Base-by-base conservation (phyloP, 2,888 invertebrate species). In the Dasypogon diadema region DNA sequence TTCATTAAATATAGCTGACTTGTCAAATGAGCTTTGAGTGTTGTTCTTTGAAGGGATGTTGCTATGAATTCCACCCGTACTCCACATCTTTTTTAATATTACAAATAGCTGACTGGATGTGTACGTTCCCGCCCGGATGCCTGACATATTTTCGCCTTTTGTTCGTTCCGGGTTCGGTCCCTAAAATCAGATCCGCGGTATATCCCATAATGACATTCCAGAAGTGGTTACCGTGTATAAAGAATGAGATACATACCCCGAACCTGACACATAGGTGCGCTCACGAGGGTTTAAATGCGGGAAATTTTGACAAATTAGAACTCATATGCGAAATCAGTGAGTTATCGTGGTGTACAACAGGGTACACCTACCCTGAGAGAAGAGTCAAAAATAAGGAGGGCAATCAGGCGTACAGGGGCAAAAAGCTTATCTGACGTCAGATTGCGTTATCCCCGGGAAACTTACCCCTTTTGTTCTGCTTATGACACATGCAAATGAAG, bases 31-130 rank as follows among this genome's bases (percentile, higher is more conserved):
- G 70, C 54, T 70, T 2, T 30, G 54, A 30, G 70, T 70, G 51
- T 54, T 54, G 26, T 70, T 51, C n/a, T 30, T 54, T 70, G 16
- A 18, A 70, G 16, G 21, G 54, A 16, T 54, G 30, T 21, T 54
- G 34, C 12, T 14, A 2, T 5, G 46, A 10, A 46, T 14, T 18
- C 46, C 8, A 8, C 2, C 12, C 21, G 34, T 8, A 60, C 42
- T 26, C 30, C 16, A 26, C 51, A 34, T 12, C 2, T 54, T 74
- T 65, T 74, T 68, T 74, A 76, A 76, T 76, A 58, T 76, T 46
- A 58, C 34, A 74, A 74, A 76, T 76, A 68, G 37, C 74, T 76
- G 58, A 63, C 55, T 74, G 46, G 54, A 63, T 76, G 73, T 55
- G 42, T 4, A 8, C n/a, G 30, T 10, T 34, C 37, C 26, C 16